These are phyloP conservation scores for Scortum barcoo DNA, from an alignment of 2,113 vertebrate genomes.

Conservation along the genomic window DNA sequence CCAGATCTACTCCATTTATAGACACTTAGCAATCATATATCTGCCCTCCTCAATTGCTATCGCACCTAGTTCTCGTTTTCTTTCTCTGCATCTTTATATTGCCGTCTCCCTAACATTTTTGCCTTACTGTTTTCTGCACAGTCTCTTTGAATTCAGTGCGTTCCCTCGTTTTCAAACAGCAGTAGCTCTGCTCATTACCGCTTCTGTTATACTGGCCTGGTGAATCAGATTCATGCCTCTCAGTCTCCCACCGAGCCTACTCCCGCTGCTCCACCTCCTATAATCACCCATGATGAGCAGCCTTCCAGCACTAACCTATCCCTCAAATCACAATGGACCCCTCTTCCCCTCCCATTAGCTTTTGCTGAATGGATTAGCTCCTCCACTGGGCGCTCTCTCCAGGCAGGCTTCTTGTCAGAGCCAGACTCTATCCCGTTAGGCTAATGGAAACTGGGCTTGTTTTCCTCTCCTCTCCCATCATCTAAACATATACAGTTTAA, in stretches of 20 bases:
- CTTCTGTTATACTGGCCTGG: conserved; percentile 42
- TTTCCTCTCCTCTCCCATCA: conserved; percentile 69
- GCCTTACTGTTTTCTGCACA: conserved; percentile 20
- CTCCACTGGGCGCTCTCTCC: conserved; percentile 64
- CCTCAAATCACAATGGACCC: conserved; percentile 83
- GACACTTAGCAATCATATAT: conserved; percentile 31
- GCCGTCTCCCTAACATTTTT: neutral
- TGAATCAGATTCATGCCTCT: conserved; percentile 66
- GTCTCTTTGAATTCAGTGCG: conserved; percentile 28
- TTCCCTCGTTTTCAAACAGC: conserved; percentile 49
- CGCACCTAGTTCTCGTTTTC: conserved; percentile 22
- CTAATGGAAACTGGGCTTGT: conserved; percentile 78
- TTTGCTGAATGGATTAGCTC: conserved; percentile 81
- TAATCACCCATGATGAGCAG: conserved; percentile 84
- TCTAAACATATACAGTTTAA: conserved; percentile 79
- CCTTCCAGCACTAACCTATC: conserved; percentile 82
- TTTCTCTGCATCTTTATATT: conserved; percentile 10
- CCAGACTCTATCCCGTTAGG: conserved; percentile 70
- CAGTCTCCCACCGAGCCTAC: conserved; percentile 69
- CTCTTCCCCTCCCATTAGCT: conserved; percentile 81
- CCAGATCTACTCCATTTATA: conserved; percentile 42
- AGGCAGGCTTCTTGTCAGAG: conserved; percentile 69
- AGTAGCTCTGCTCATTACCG: conserved; percentile 48
- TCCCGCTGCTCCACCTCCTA: conserved; percentile 78
- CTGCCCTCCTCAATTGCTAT: conserved; percentile 25